These are phyloP conservation scores for Aphelocoma coerulescens DNA, from an alignment of 2,113 vertebrate genomes.

Conservation along the genomic window DNA sequence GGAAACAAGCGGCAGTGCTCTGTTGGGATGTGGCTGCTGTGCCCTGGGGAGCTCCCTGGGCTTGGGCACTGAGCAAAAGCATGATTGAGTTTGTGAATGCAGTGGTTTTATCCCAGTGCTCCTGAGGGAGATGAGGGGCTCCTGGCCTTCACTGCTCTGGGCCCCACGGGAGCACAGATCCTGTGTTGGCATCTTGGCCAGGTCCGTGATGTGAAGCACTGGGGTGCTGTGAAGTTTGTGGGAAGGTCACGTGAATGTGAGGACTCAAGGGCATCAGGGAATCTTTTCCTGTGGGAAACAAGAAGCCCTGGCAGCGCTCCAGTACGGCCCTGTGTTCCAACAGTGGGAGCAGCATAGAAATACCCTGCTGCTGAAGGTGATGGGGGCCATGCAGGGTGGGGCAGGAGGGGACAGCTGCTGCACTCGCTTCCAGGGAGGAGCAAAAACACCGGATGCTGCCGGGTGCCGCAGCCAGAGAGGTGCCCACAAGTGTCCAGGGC, in stretches of 20 bases:
- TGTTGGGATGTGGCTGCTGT: not conserved
- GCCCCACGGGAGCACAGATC: not conserved
- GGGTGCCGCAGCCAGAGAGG: fast-evolving
- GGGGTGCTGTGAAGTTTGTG: not conserved
- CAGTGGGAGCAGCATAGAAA: fast-evolving
- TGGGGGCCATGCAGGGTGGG: fast-evolving
- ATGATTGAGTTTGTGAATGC: fast-evolving
- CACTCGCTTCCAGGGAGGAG: fast-evolving
- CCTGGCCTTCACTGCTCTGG: not conserved
- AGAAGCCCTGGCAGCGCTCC: not conserved
- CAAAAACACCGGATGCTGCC: not conserved
- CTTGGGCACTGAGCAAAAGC: not conserved
- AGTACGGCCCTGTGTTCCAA: not conserved
- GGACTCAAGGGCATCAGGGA: not conserved
- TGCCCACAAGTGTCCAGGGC: not conserved
- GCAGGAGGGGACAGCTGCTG: not conserved
- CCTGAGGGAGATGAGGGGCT: not conserved
- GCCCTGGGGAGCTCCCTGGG: not conserved
- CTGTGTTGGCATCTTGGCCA: no score
- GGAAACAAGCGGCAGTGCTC: not conserved
- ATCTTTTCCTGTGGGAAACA: not conserved
- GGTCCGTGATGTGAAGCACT: fast-evolving
- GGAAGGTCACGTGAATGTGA: not conserved
- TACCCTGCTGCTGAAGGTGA: fast-evolving
- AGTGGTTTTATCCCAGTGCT: not conserved